Base-by-base conservation (phyloP, 2,113 vertebrate genomes). In the Trichomycterus rosablanca region DNA sequence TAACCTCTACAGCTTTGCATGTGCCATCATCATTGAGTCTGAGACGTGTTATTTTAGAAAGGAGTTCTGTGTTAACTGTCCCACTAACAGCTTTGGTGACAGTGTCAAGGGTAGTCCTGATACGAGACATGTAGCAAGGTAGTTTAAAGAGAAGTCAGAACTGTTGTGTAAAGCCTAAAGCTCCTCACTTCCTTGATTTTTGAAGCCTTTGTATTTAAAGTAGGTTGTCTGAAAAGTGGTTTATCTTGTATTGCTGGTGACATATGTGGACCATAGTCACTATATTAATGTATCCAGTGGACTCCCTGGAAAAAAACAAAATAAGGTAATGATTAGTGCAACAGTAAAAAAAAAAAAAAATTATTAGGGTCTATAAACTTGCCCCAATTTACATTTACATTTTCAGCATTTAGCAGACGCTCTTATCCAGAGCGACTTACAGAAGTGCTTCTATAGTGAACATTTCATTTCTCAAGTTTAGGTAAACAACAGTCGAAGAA, bases 1-100 rank as follows among this genome's bases (percentile, higher is more conserved):
- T 74, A 55, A 80, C 59, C 52, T 20, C 75, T 22, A 58, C 22
- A 54, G 67, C 56, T 63, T 76, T 80, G 34, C 76, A 78, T 6
- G 53, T 71, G 19, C 73, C 30, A 34, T 58, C 61, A 0, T 73
- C 77, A 24, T 74, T 81, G 40, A 89, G 89, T 62, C 89, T 95
- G 19, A 94, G 56, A 15, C 89, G 89, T 71, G 86, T 89, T 76
- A 98, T 89, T 63, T 86, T 91, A 71, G 91, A 88, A 72, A 96
- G 77, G 74, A 95, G 76, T 62, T 97, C 92, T 18, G 84, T 86
- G 73, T 91, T 71, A 35, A 71, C 89, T 60, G 83, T 87, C 46
- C 84, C 90, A 71, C 91, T 89, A 45, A 98, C 86, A 46, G 89
- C 94, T 81, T 94, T 97, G 69, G 91, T 90, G 77, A 97, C 89